A percentile compares a stretch with the other conserved stretches of the same genome.
Evolutionary conservation across 2,888 invertebrate species (phyloP).

Genomic region (Erpobdella octoculata): DNA sequence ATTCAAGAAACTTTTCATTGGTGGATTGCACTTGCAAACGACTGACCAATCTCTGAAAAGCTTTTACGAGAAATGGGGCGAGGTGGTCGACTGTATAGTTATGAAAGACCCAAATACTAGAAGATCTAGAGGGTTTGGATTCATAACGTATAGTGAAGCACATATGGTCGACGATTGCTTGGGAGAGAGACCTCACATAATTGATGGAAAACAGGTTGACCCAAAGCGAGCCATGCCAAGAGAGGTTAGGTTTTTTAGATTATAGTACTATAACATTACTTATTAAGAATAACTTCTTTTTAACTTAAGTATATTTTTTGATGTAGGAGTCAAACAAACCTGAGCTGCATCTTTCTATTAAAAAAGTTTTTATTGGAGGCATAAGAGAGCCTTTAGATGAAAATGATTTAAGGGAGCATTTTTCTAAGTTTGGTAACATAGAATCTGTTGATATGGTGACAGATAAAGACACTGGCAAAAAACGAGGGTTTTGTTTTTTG

Average conservation of each 20-base stretch:
- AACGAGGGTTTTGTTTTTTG: constrained; percentile 89
- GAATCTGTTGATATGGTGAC: constrained; percentile 76
- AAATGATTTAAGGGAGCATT: constrained; percentile 62
- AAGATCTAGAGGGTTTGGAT: constrained; percentile 85
- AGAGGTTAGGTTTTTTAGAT: background rate
- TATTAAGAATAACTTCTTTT: background rate
- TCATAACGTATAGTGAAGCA: constrained; percentile 85
- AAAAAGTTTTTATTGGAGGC: constrained; percentile 88
- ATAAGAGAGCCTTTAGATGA: constrained; percentile 85
- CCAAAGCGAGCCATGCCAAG: constrained; percentile 92
- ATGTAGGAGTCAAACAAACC: constrained; percentile 68
- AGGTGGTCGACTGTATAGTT: constrained; percentile 54
- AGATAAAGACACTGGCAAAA: constrained; percentile 85
- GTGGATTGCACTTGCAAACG: constrained; percentile 88
- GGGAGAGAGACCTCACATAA: constrained; percentile 69
- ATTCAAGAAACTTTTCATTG: constrained; percentile 80
- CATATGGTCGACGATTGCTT: constrained; percentile 96
- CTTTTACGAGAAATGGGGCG: constrained; percentile 92
- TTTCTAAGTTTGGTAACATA: constrained; percentile 67
- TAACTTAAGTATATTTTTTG: background rate
- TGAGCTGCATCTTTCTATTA: constrained; percentile 78
- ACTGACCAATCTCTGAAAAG: constrained; percentile 81
- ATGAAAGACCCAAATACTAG: constrained; percentile 40
- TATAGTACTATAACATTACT: background rate
- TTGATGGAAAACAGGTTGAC: constrained; percentile 88